These are phyloP conservation scores for Acanthurus lineatus DNA, from an alignment of 2,797 vertebrate genomes.

Conservation along the genomic window DNA sequence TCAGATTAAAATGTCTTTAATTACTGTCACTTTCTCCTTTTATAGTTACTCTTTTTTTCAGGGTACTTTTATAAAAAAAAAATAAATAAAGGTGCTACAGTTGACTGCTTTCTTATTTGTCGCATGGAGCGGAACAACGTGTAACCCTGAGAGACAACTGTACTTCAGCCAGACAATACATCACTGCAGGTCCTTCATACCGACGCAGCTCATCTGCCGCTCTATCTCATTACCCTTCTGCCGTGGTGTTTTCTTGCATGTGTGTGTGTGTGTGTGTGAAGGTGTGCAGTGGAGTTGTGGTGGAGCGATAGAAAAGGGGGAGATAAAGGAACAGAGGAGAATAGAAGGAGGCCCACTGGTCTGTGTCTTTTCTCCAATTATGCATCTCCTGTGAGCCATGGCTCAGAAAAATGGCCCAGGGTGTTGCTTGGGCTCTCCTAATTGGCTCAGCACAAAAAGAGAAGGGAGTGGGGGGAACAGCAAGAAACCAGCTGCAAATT, in stretches of 20 bases:
- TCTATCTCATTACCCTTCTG: constrained; percentile 66
- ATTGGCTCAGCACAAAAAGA: constrained; percentile 73
- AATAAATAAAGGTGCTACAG: constrained; percentile 37
- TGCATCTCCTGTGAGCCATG: constrained; percentile 63
- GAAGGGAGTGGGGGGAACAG: constrained; percentile 48
- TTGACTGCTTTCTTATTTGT: constrained; percentile 59
- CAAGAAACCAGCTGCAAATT: constrained; percentile 54
- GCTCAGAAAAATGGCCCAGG: constrained; percentile 69
- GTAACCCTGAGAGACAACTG: constrained; percentile 65
- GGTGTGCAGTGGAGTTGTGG: constrained; percentile 22
- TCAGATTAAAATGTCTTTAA: constrained; percentile 3
- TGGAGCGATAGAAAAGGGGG: constrained; percentile 2
- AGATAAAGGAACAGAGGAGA: constrained; percentile 50
- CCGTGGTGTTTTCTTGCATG: constrained; percentile 22
- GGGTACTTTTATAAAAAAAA: constrained; percentile 12
- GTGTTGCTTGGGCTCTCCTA: constrained; percentile 73
- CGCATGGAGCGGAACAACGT: constrained; percentile 30
- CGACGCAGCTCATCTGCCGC: constrained; percentile 59
- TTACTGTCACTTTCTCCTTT: constrained; percentile 27
- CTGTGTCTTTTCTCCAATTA: constrained; percentile 79
- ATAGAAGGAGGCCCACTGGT: constrained; percentile 55
- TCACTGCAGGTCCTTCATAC: constrained; percentile 58
- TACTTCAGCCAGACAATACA: constrained; percentile 57
- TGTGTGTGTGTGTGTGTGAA: constrained; percentile 26
- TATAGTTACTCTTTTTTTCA: constrained; percentile 13